These are phyloP conservation scores for Nesoenas mayeri DNA, from an alignment of 2,113 vertebrate genomes.

Conservation along the genomic window DNA sequence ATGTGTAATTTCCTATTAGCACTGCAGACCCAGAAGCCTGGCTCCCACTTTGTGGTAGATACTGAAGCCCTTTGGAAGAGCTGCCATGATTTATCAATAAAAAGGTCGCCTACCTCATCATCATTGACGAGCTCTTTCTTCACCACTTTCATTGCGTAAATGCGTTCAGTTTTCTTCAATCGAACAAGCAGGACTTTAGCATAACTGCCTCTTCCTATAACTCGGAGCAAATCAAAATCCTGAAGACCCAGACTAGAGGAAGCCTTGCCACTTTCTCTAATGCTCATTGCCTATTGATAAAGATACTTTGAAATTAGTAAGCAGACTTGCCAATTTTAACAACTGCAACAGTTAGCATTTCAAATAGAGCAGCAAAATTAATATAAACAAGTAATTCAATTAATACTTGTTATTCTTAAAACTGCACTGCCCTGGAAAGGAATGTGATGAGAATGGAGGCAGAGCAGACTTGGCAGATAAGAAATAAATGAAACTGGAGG, in stretches of 20 bases:
- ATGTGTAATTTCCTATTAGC: neutral
- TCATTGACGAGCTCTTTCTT: constrained; percentile 99
- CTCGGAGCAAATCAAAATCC: constrained; percentile 94
- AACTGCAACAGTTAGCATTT: neutral
- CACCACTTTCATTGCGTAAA: constrained; percentile 99
- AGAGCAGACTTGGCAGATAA: neutral
- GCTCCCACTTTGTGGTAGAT: neutral
- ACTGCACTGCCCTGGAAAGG: neutral
- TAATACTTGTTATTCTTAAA: neutral
- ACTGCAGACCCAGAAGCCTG: neutral
- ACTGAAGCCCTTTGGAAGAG: neutral
- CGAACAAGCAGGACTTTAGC: constrained; percentile 96
- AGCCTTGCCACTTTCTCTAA: constrained; percentile 91
- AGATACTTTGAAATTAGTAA: neutral
- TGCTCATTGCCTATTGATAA: constrained; percentile 86
- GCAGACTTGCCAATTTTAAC: neutral
- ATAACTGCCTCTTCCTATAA: constrained; percentile 97
- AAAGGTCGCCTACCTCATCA: constrained; percentile 85
- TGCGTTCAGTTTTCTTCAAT: constrained; percentile 95
- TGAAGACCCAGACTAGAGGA: constrained; percentile 92
- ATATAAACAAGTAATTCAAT: neutral
- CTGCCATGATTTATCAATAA: neutral
- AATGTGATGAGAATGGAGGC: neutral
- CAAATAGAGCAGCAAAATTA: neutral
- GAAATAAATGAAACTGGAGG: neutral